Percentiles rank a stretch among this genome's conserved stretches.
phyloP scores from a whole-genome alignment of 1,140 invertebrate species.

The Tigriopus japonicus region DNA sequence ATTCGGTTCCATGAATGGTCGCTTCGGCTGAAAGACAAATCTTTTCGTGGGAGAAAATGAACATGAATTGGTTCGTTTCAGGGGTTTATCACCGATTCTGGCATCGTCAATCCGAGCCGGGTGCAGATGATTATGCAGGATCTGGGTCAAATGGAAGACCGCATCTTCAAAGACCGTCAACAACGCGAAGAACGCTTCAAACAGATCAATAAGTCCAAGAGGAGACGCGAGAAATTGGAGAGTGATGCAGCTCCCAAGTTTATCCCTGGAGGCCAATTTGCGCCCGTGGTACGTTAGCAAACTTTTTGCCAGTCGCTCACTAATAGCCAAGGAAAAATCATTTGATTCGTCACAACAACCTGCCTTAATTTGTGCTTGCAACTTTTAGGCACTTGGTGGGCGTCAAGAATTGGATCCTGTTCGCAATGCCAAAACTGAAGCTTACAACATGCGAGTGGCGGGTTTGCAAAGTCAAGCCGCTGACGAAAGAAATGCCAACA shows the following conservation, averaged over 20 bases:
- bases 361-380: too few species aligned
- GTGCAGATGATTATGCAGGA: slow-evolving; percentile 88
- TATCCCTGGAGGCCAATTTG: slow-evolving; percentile 47
- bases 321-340: too few species aligned
- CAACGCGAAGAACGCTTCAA: slow-evolving; percentile 62
- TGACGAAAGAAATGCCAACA: background rate
- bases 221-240: slow-evolving; percentile 25
- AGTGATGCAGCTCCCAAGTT: slow-evolving; percentile 29
- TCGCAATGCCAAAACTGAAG: slow-evolving; percentile 23
- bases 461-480: background rate
- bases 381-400: slow-evolving; percentile 1
- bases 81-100: slow-evolving; percentile 89
- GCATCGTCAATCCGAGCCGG: slow-evolving; percentile 71
- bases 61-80: slow-evolving; percentile 25
- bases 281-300: slow-evolving; percentile 32
- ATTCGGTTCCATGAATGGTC: too few species aligned
- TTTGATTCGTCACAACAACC: too few species aligned
- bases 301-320: too few species aligned
- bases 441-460: slow-evolving; percentile 22
- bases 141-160: slow-evolving; percentile 82
- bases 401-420: slow-evolving; percentile 15
- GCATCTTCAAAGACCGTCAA: slow-evolving; percentile 86
- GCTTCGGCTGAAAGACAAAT: too few species aligned
- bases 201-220: slow-evolving; percentile 47
- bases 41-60: too few species aligned